Conservation (phyloP, 2,113 vertebrate species). For the human (Homo sapiens) region GRCh38 chr9:91947501-91948000, state of each 20-base stretch:
- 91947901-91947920: not conserved
- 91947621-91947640: not conserved
- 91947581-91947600: constrained; percentile 24
- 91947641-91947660: not conserved
- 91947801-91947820: not conserved
- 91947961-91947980: not conserved
- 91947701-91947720: not conserved
- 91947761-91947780: not conserved
- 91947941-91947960: not conserved
- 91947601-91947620: not conserved
- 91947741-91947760: not conserved
- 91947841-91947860: not conserved
- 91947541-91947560: constrained; percentile 16
- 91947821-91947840: not conserved
- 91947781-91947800: not conserved
- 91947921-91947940: not conserved
- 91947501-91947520: constrained; percentile 36
- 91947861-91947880: not conserved
- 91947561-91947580: not conserved
- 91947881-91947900: not conserved
- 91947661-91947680: accelerated
- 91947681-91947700: not conserved
- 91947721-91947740: not conserved
- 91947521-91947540: constrained; percentile 15
- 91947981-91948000: not conserved